Conservation (phyloP, 2,113 vertebrate genomes). For the Chionodraco myersi region DNA sequence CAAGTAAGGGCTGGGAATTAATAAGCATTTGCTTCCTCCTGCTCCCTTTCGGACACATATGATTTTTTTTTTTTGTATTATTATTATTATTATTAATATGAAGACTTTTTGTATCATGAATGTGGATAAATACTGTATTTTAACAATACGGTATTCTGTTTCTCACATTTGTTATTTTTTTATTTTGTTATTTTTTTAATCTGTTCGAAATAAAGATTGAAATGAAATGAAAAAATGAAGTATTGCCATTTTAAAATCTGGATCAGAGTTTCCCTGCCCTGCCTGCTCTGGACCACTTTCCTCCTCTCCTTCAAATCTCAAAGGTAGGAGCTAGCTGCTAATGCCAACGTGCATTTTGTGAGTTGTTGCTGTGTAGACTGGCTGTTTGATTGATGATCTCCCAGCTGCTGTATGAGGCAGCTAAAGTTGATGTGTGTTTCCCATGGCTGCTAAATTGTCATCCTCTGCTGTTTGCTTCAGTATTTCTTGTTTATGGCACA, state of each 20-base stretch:
- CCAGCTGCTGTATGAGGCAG: not conserved
- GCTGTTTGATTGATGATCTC: not conserved
- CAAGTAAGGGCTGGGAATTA: too few relatives aligned
- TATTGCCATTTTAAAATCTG: not conserved
- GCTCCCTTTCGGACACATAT: too few relatives aligned
- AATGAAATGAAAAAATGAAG: too few relatives aligned
- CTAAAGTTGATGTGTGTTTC: not conserved
- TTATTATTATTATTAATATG: too few relatives aligned
- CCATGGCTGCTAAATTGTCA: not conserved
- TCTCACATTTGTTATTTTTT: too few relatives aligned
- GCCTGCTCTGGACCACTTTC: not conserved
- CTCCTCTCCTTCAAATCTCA: not conserved
- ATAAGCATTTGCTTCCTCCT: too few relatives aligned
- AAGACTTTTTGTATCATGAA: too few relatives aligned
- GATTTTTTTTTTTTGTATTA: too few relatives aligned
- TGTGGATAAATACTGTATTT: too few relatives aligned
- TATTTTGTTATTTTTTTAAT: too few relatives aligned
- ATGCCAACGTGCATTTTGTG: not conserved
- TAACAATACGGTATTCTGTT: too few relatives aligned
- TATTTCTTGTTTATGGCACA: not conserved
- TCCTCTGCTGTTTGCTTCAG: not conserved
- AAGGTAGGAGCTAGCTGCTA: not conserved
- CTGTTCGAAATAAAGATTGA: too few relatives aligned
- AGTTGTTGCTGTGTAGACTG: not conserved
- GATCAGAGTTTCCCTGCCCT: not conserved